Evolutionary conservation across 2,113 vertebrate species (phyloP), one percentile per base, ranked within the genome.

Genomic region (Panthera tigris): DNA sequence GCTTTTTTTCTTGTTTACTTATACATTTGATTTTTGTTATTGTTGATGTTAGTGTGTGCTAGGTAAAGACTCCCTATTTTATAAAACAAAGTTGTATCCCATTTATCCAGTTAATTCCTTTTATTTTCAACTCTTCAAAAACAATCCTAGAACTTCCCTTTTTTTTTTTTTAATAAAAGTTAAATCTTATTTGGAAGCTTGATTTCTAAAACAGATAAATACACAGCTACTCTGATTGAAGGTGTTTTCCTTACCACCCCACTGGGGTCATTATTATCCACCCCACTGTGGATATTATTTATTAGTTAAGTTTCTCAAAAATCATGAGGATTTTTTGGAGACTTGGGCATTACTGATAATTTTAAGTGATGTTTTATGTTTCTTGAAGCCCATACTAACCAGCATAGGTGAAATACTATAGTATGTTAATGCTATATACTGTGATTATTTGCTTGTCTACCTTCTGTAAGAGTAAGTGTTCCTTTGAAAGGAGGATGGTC

Each of bases 281-380:
- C 45, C 45, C 45, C 74, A 16, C 50, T 18, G 66, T 83, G 7
- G 36, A 57, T 73, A 74, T 81, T 76, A n/a, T 69, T 74, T 93
- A n/a, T 93, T 84, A 86, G 61, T 39, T 39, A 39, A 39, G 39
- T 39, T 39, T 39, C 18, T 89, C 19, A 94, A 11, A 92, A 91
- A 83, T 29, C 16, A 2, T 68, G 86, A 57, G 36, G 36, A 63
- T 66, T 92, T 96, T 92, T 69, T 83, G 1, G 27, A 29, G 23
- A 71, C 15, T 97, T 88, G 27, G 41, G 45, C 23, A 48, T 91
- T 88, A 63, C 29, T 78, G 41, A 45, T 94, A 36, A 71, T 88
- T 91, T 96, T 55, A 83, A 76, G 29, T 55, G 16, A 57, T 87
- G 21, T 36, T 91, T 73, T 88, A 69, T 69, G 76, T 93, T 91